These are phyloP conservation scores for Patella ulyssiponensis DNA, from an alignment of 2,888 invertebrate genomes.

Conservation along the genomic window DNA sequence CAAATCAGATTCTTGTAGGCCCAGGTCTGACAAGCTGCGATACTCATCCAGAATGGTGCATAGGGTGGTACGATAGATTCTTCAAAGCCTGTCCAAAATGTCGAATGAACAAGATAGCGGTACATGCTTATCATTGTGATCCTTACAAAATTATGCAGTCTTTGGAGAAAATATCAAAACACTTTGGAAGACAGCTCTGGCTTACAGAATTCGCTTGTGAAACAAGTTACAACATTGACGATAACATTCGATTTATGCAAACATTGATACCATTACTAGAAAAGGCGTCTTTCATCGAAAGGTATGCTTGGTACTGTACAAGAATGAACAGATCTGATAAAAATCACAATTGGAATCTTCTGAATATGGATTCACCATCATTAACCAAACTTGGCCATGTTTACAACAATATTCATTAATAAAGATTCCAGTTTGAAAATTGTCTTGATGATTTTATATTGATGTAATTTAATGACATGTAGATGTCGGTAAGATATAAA, in stretches of 20 bases:
- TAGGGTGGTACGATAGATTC: constrained; percentile 48
- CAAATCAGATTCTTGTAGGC: constrained; percentile 31
- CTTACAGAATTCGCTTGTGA: constrained; percentile 48
- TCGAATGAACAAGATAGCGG: constrained; percentile 48
- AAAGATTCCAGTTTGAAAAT: no score
- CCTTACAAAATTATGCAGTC: constrained; percentile 36
- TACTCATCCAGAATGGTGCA: constrained; percentile 27
- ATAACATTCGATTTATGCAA: constrained; percentile 38
- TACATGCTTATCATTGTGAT: constrained; percentile 46
- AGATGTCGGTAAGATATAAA: no score
- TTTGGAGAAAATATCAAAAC: constrained; percentile 34
- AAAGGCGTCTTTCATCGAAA: constrained; percentile 33
- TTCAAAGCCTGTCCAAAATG: constrained; percentile 46
- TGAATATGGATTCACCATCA: constrained; percentile 24
- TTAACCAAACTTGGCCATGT: constrained; percentile 37
- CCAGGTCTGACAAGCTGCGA: not conserved
- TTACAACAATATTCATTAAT: constrained; percentile 34
- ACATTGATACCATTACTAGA: constrained; percentile 40
- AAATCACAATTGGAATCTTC: constrained; percentile 28
- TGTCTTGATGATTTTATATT: no score
- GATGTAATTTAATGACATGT: no score
- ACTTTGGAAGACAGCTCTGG: constrained; percentile 44
- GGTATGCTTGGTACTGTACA: constrained; percentile 41
- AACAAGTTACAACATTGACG: constrained; percentile 27
- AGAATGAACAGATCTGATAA: constrained; percentile 19